phyloP scores from a whole-genome alignment of 2,888 invertebrate genomes.

The Mesopsocus fuscifrons region DNA sequence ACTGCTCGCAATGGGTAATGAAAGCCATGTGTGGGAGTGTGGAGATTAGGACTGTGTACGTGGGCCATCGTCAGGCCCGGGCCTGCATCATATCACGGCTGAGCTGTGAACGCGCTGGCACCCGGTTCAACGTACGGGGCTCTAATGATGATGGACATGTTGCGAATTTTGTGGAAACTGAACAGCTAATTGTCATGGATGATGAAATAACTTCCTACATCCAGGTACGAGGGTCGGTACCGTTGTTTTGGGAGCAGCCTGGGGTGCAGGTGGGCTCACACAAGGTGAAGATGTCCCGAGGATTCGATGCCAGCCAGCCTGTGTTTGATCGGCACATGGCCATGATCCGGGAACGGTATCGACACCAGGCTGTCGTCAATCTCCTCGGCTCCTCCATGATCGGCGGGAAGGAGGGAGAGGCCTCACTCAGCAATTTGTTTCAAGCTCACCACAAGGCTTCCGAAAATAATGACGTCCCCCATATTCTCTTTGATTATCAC shows the following conservation, averaged over 20 bases:
- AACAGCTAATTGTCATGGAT: slow-evolving; percentile 87
- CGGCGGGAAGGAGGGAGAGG: slow-evolving; percentile 93
- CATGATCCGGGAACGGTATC: slow-evolving; percentile 74
- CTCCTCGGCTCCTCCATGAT: slow-evolving; percentile 77
- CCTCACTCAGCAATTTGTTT: slow-evolving; percentile 53
- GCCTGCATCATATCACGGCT: slow-evolving; percentile 91
- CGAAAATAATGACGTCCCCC: slow-evolving; percentile 49
- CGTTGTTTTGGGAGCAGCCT: slow-evolving; percentile 98
- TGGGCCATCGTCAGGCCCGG: slow-evolving; percentile 81
- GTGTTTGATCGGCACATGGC: slow-evolving; percentile 84
- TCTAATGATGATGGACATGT: slow-evolving; percentile 98
- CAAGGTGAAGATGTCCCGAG: slow-evolving; percentile 91
- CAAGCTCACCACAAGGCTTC: slow-evolving; percentile 71
- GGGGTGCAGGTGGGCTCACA: slow-evolving; percentile 98
- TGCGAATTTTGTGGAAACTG: slow-evolving; percentile 99
- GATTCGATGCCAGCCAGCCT: slow-evolving; percentile 82
- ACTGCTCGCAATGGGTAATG: slow-evolving; percentile 78
- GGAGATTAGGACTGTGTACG: slow-evolving; percentile 95
- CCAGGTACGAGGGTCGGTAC: slow-evolving; percentile 90
- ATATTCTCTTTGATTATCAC: slow-evolving; percentile 92
- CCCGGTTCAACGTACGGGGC: slow-evolving; percentile 94
- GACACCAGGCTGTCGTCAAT: slow-evolving; percentile 80
- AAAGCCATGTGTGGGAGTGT: slow-evolving; percentile 96
- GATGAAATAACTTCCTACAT: slow-evolving; percentile 78
- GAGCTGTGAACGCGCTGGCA: slow-evolving; percentile 95